Percentiles rank a stretch among this genome's conserved stretches.
Conservation (phyloP, 2,797 vertebrate genomes). For the Darevskia mixta region DNA sequence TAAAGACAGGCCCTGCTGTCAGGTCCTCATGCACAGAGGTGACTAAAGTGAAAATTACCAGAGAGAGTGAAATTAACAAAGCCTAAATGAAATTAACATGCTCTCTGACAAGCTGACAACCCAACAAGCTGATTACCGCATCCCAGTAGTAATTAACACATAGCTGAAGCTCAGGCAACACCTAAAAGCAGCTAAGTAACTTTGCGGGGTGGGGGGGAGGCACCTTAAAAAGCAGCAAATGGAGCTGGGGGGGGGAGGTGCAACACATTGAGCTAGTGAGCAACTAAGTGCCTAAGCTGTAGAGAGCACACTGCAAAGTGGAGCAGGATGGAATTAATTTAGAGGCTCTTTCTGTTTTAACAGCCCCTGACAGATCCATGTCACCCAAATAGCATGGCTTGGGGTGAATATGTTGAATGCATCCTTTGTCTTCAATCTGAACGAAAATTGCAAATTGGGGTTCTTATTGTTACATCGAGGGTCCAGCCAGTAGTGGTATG, state of each 20-base stretch:
- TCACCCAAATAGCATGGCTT: background rate
- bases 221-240: slow-evolving; percentile 14
- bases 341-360: slow-evolving; percentile 16
- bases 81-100: slow-evolving; percentile 53
- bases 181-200: slow-evolving; percentile 41
- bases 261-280: background rate
- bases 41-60: slow-evolving; percentile 45
- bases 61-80: slow-evolving; percentile 50
- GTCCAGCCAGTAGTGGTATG: too few species aligned
- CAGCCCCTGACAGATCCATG: slow-evolving; percentile 9
- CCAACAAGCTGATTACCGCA: slow-evolving; percentile 49
- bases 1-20: slow-evolving; percentile 22
- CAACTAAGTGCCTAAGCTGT: slow-evolving; percentile 29
- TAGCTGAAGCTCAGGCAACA: slow-evolving; percentile 31
- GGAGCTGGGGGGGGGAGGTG: background rate
- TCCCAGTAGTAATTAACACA: slow-evolving; percentile 52
- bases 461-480: too few species aligned
- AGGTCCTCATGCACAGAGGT: slow-evolving; percentile 36
- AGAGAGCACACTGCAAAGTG: background rate
- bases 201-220: background rate
- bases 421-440: background rate
- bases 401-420: background rate
- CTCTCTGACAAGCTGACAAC: slow-evolving; percentile 50
- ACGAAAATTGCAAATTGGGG: background rate
- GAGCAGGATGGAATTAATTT: slow-evolving; percentile 10